Evolutionary conservation across 1,140 invertebrate species (phyloP), one percentile per base, ranked within the genome.

Genomic region (Andrena cerasifolii): DNA sequence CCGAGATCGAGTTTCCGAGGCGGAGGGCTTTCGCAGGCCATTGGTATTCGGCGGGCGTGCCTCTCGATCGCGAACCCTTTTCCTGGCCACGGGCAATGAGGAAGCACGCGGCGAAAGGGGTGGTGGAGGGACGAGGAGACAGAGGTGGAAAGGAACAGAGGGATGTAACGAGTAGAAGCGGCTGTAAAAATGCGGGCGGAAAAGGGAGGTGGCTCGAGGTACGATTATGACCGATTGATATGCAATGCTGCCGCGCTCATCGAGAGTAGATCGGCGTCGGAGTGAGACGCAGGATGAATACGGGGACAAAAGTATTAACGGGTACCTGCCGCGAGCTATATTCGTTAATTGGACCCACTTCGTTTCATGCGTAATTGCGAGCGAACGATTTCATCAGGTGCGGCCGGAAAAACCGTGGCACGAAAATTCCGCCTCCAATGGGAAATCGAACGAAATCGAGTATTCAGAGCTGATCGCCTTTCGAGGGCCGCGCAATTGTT

Each of bases 181-280:
- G n/a, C n/a, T 40, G 36, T 10, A 40, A 5, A 40, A 40, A 40
- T 40, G 36, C 36, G 10, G 4, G 36, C 36, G 36, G 36, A 40
- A 40, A 10, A 54, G 78, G 45, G 26, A 49, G 31, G 40, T 56
- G 51, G 53, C 65, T 49, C 63, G 47, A 62, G 49, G 33, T 24
- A 71, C 67, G 82, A 84, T 85, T 83, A 80, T 70, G 78, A 68
- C 77, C 83, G 82, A 85, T 85, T 80, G 82, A 85, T 84, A 80
- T 73, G 78, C 62, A 56, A 83, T 63, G 75, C 21, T 71, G 67
- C 65, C 33, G 43, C 51, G 78, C 68, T 45, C 26, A 53, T 53
- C 36, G 51, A 18, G 58, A 36, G 12, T 36, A 2, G 58, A 78
- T 74, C 61, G 61, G 56, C 81, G 73, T 58, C 49, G 47, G 31